phyloP scores from a whole-genome alignment of 23 tunicate genomes.

The Styela plicata region DNA sequence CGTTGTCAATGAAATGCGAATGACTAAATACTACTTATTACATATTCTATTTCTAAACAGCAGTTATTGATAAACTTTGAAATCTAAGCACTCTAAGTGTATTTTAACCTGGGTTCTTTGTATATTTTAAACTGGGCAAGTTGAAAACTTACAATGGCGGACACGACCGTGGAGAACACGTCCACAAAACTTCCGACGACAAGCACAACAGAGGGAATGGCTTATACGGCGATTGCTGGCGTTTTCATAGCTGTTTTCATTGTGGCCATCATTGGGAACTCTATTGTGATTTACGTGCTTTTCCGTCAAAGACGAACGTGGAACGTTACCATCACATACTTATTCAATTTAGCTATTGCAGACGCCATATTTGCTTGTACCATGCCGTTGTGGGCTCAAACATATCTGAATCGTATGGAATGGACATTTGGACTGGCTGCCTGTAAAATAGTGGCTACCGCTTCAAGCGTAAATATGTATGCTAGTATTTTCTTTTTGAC shows the following conservation, averaged over 20 bases:
- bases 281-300: slow-evolving; percentile 50
- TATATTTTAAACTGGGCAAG: too few relatives aligned
- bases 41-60: too few relatives aligned
- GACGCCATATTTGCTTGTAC: slow-evolving; percentile 54
- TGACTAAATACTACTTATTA: too few relatives aligned
- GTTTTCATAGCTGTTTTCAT: slow-evolving; percentile 41
- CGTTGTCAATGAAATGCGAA: too few relatives aligned
- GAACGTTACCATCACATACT: slow-evolving; percentile 66
- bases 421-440: slow-evolving; percentile 65
- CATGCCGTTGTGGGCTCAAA: slow-evolving; percentile 74
- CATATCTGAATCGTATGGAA: slow-evolving; percentile 39
- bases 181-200: background rate
- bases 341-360: slow-evolving; percentile 73
- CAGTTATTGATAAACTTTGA: too few relatives aligned
- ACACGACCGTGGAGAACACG: background rate
- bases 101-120: too few relatives aligned
- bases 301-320: slow-evolving; percentile 50
- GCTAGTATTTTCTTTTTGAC: slow-evolving; percentile 79
- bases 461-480: slow-evolving; percentile 62
- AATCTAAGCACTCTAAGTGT: too few relatives aligned
- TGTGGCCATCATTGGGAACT: slow-evolving; percentile 67
- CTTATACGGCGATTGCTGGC: slow-evolving; percentile 32
- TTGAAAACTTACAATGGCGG: too few relatives aligned
- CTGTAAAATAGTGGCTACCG: slow-evolving; percentile 53
- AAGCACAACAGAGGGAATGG: background rate